phyloP scores from a whole-genome alignment of 2,888 invertebrate genomes.

The Thelaira solivaga region DNA sequence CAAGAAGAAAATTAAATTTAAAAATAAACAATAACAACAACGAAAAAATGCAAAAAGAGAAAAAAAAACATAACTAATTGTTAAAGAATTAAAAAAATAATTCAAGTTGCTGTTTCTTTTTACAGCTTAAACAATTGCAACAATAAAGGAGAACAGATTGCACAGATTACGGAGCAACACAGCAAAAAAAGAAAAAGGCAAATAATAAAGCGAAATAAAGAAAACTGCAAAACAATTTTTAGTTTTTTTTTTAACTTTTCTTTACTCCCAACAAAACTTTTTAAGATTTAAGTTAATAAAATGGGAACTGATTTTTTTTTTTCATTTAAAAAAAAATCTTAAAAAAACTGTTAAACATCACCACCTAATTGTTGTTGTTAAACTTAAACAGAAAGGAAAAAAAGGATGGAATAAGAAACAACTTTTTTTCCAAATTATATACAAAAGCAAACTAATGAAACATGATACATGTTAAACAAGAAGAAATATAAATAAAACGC shows the following conservation, averaged over 20 bases:
- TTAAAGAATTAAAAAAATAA: conserved; percentile 19
- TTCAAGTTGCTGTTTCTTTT: conserved; percentile 9
- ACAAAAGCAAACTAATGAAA: conserved; percentile 55
- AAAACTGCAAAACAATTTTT: conserved; percentile 23
- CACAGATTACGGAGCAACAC: conserved; percentile 52
- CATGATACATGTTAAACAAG: conserved; percentile 23
- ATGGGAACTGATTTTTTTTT: conserved; percentile 57
- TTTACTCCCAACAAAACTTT: conserved; percentile 24
- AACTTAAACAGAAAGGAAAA: conserved; percentile 31
- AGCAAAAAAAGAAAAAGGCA: conserved; percentile 34
- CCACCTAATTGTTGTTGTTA: conserved; percentile 71
- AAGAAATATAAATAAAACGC: not conserved
- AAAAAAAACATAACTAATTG: conserved; percentile 54
- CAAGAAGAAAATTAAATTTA: not conserved
- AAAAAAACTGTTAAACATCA: conserved; percentile 72
- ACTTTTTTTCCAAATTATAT: conserved; percentile 20
- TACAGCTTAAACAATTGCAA: conserved; percentile 47
- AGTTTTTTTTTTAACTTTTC: not conserved
- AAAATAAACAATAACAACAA: conserved; percentile 41
- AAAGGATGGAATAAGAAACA: conserved; percentile 11
- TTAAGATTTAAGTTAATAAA: conserved; percentile 65
- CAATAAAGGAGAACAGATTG: conserved; percentile 31
- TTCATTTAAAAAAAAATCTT: not conserved
- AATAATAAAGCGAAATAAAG: conserved; percentile 36
- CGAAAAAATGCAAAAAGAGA: not conserved